phyloP scores from a whole-genome alignment of 2,797 vertebrate genomes.

The Tangara arthus region DNA sequence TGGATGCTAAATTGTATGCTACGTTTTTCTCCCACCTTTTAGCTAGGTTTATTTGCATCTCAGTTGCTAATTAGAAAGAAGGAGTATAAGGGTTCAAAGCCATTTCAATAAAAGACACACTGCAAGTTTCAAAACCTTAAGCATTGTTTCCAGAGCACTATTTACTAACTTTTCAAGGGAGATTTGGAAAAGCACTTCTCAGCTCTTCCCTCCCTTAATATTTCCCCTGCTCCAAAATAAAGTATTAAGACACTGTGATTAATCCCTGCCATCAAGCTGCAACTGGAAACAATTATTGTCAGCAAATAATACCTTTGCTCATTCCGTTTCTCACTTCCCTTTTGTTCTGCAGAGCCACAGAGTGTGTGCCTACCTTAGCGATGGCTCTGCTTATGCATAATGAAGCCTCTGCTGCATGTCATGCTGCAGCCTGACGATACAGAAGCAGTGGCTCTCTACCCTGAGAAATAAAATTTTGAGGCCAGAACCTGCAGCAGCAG shows the following conservation, averaged over 20 bases:
- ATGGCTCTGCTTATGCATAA: slow-evolving; percentile 30
- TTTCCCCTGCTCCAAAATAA: neutral
- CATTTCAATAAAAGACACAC: neutral
- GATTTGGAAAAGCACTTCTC: neutral
- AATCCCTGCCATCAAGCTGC: neutral
- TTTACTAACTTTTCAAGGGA: neutral
- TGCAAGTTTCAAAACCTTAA: neutral
- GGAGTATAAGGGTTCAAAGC: neutral
- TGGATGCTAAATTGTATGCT: neutral
- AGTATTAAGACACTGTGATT: neutral
- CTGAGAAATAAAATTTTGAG: neutral
- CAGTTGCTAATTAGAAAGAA: neutral
- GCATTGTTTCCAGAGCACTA: neutral
- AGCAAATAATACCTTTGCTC: neutral
- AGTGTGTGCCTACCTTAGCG: neutral
- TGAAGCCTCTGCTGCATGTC: neutral
- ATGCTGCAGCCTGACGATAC: neutral
- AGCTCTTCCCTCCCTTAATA: neutral
- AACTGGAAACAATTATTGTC: neutral
- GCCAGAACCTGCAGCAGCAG: neutral
- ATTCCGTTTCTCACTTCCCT: neutral
- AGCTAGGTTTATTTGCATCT: neutral
- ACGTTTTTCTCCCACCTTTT: neutral
- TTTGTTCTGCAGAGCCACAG: neutral
- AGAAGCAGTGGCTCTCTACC: neutral